Evolutionary conservation across 2,797 vertebrate genomes (phyloP).

Genomic region (Molossus molossus): DNA sequence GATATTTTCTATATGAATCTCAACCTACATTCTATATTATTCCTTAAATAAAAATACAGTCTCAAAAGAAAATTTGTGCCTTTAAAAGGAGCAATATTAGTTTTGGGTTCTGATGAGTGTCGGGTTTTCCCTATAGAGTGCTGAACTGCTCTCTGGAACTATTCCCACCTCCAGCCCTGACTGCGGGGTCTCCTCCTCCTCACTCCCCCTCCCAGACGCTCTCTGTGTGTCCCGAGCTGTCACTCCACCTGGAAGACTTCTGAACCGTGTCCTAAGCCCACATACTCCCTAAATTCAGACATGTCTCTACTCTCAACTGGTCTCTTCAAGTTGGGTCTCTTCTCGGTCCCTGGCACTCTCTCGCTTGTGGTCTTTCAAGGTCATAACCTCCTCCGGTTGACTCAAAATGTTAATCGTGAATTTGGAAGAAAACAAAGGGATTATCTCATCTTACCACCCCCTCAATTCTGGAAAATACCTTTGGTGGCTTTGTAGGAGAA

Average conservation of each 20-base stretch:
- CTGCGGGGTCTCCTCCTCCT: background rate
- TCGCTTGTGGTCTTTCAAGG: background rate
- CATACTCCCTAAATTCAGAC: background rate
- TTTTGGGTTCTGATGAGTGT: background rate
- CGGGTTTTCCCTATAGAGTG: background rate
- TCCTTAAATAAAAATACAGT: background rate
- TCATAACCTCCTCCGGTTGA: background rate
- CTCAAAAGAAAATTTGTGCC: background rate
- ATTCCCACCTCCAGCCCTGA: background rate
- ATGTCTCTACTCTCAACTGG: background rate
- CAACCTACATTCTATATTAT: background rate
- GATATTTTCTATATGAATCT: background rate
- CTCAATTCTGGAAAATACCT: background rate
- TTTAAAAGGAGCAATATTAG: background rate
- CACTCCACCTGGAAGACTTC: background rate
- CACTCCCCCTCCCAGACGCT: background rate
- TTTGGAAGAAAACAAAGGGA: background rate
- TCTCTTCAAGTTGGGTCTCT: background rate
- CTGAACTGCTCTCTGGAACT: background rate
- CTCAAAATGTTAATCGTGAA: background rate
- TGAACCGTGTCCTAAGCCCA: background rate
- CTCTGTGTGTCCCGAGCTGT: background rate
- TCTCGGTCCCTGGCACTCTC: background rate
- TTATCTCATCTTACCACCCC: background rate
- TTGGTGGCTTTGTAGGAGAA: conserved; percentile 6